A percentile compares a stretch with the other conserved stretches of the same genome.
phyloP scores from a whole-genome alignment of 2,113 vertebrate genomes.

The Camelus dromedarius region DNA sequence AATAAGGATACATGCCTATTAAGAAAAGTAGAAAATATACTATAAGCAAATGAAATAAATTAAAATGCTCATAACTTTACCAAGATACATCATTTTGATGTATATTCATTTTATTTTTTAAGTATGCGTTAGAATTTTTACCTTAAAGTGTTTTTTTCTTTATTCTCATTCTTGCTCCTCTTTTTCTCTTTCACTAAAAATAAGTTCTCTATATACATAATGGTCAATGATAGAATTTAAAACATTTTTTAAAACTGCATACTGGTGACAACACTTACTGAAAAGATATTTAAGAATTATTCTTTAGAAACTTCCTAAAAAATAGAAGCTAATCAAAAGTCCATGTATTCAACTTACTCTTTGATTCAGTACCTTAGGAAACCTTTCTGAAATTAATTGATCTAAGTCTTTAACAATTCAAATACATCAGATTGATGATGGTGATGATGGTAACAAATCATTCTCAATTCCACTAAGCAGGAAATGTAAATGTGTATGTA shows the following conservation, averaged over 20 bases:
- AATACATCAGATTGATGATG: not conserved
- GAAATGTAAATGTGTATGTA: not conserved
- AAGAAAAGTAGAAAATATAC: slow-evolving; percentile 13
- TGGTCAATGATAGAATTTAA: not conserved
- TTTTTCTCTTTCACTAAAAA: not conserved
- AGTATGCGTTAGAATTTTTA: not conserved
- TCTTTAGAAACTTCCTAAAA: not conserved
- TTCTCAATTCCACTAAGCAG: not conserved
- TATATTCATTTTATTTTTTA: not conserved
- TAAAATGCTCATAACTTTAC: not conserved
- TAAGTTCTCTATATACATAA: not conserved
- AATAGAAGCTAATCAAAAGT: not conserved
- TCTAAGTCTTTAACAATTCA: not conserved
- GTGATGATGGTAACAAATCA: not conserved
- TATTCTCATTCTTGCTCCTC: not conserved
- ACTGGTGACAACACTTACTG: not conserved
- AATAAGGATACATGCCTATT: not conserved
- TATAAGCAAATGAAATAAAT: not conserved
- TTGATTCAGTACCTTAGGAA: not conserved
- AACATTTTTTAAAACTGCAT: not conserved
- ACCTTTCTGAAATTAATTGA: not conserved
- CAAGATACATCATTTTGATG: not conserved
- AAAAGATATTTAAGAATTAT: slow-evolving; percentile 17
- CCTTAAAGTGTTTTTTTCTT: not conserved
- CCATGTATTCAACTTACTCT: not conserved